phyloP scores from a whole-genome alignment of 2,888 invertebrate species.

The Caenorhabditis panamensis region DNA sequence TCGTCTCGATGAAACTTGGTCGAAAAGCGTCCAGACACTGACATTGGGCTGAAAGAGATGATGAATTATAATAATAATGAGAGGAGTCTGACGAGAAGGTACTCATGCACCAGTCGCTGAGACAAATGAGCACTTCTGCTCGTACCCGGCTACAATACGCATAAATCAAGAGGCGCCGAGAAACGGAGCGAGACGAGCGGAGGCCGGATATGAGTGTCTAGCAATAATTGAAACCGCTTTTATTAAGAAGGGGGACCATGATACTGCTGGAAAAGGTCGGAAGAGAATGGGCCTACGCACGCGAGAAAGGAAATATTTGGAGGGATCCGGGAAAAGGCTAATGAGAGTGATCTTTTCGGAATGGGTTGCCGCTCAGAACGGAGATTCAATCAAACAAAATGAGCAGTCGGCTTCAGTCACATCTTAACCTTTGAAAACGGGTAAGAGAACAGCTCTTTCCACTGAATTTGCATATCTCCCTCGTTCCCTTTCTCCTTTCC shows the following conservation, averaged over 20 bases:
- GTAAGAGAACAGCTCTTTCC: background rate
- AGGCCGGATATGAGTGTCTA: background rate
- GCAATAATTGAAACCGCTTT: background rate
- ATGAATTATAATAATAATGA: too few species aligned
- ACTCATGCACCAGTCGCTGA: background rate
- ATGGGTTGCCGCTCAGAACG: too few species aligned
- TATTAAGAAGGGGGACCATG: too few species aligned
- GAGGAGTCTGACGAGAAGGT: background rate
- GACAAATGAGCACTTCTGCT: constrained; percentile 2
- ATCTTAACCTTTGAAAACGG: background rate
- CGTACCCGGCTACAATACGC: background rate
- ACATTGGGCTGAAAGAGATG: background rate
- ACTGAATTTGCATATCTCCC: background rate
- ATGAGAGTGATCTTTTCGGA: too few species aligned
- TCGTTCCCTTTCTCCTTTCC: background rate
- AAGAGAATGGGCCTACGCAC: too few species aligned
- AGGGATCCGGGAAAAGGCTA: background rate
- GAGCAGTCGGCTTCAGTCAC: background rate
- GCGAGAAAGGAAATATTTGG: background rate
- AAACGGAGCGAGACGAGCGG: background rate
- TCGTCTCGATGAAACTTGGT: background rate
- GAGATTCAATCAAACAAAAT: background rate
- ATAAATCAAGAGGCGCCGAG: background rate
- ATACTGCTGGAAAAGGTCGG: too few species aligned
- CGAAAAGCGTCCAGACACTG: background rate